Base-by-base conservation (phyloP, 2,888 invertebrate genomes). In the Meta bourneti region DNA sequence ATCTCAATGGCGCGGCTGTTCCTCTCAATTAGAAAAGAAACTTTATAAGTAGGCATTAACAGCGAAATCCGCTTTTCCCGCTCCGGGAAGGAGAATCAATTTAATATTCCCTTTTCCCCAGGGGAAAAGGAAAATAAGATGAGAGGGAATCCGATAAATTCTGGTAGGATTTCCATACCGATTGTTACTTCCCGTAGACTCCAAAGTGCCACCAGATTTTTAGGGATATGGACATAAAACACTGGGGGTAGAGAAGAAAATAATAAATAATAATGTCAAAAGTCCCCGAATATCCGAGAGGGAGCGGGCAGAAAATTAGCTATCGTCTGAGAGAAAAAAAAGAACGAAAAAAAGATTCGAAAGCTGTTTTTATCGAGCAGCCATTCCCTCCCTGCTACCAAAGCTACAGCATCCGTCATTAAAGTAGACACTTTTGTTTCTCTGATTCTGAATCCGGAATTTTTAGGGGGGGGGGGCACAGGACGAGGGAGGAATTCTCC, bases 361-460 rank as follows among this genome's bases (percentile, higher is more conserved):
- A 34, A 34, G 34, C 61, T 75, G n/a, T 72, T 61, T 61, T 49
- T 52, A 51, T 70, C 61, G 72, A 77, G 78, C 75, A 75, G 19
- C 70, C 16, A 52, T 72, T 49, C 51, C n/a, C n/a, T n/a, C n/a
- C n/a, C n/a, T n/a, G n/a, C n/a, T n/a, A n/a, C n/a, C 49, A 19
- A n/a, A 72, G 72, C 11, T 48, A 61, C 20, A 78, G 79, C 72
- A 79, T 74, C 48, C 74, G 88, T 88, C 88, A 88, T 88, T 88
- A 88, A 61, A 61, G 61, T 19, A 88, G 88, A 88, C 88, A 88
- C 88, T 88, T 88, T 88, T 88, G 88, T 88, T 88, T 88, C 54
- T 79, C 48, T 71, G 79, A 87, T 87, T 79, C 87, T 87, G 87
- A 79, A 79, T 79, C 80, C 61, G 49, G 79, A 11, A 61, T 9